Base-by-base conservation (phyloP, 2,113 vertebrate genomes). In the Lophius piscatorius region DNA sequence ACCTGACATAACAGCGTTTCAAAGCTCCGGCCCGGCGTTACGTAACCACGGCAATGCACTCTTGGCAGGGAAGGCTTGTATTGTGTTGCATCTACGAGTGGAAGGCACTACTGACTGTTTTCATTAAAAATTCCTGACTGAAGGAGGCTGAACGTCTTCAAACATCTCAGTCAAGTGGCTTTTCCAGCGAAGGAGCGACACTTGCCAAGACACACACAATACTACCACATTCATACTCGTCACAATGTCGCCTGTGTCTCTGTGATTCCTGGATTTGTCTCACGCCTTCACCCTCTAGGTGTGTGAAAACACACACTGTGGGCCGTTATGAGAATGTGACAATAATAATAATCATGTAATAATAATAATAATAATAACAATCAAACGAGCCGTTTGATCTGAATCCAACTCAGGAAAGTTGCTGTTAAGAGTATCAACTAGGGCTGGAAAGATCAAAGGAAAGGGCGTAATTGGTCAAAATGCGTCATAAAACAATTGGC, bases 1-100 rank as follows among this genome's bases (percentile, higher is more conserved):
- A 61, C 61, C 79, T 81, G 76, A 72, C 45, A 45, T 85, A 84
- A 78, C 9, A 55, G 72, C 65, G 78, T 55, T 39, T 47, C 51
- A 34, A 4, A 14, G 2, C 45, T 62, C 22, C 0, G 29, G 33
- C 48, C 22, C 1, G 12, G 17, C 3, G 57, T 86, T 84, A 78
- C 22, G 36, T 75, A 85, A 89, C 36, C 4, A 1, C 20, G 44
- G 57, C 20, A 24, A 10, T 31, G 73, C 26, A 42, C 35, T 51
- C 65, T 75, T 72, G 41, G 74, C 50, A 78, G 49, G 35, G 29
- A 55, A 5, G 6, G 6, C 35, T 56, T 58, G 49, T 35, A 40
- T 63, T 77, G 63, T 63, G 39, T 33, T 71, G 38, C 29, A 38
- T 64, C 16, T 74, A 12, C 13, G 31, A 42, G 54, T 12, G 10